These are phyloP conservation scores for Sussaba pulchella DNA, from an alignment of 2,888 invertebrate species.

Conservation along the genomic window DNA sequence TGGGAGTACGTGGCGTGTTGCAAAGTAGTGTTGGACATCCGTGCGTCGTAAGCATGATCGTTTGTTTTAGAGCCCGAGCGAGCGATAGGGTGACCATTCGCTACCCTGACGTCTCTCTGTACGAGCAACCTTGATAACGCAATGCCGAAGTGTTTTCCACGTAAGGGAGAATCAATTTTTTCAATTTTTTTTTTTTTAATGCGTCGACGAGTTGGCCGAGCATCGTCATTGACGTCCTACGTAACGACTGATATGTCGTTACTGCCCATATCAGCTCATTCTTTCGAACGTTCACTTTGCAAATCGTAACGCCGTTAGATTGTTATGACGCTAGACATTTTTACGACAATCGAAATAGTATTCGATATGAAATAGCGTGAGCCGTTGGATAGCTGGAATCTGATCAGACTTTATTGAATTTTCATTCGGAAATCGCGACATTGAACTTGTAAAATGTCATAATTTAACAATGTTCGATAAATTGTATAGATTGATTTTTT, in stretches of 20 bases:
- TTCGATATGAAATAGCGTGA: not conserved
- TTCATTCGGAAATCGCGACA: not conserved
- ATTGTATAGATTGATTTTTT: no score
- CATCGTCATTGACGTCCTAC: constrained; percentile 47
- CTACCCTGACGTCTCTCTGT: constrained; percentile 38
- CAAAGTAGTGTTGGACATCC: constrained; percentile 35
- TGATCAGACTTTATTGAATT: not conserved
- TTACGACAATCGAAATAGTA: constrained; percentile 11
- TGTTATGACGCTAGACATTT: constrained; percentile 22
- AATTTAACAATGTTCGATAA: no score
- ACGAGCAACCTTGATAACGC: constrained; percentile 43
- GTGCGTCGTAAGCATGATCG: constrained; percentile 39
- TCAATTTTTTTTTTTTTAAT: not conserved
- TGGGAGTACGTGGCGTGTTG: constrained; percentile 6
- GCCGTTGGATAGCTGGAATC: not conserved
- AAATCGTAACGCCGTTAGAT: constrained; percentile 12
- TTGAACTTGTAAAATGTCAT: constrained; percentile 1
- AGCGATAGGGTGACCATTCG: constrained; percentile 54
- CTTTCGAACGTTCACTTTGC: constrained; percentile 33
- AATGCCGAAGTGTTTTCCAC: constrained; percentile 38
- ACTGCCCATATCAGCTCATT: not conserved
- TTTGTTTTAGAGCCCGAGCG: constrained; percentile 49
- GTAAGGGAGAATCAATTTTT: constrained; percentile 53
- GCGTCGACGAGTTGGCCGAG: constrained; percentile 31
- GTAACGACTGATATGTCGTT: constrained; percentile 46